Evolutionary conservation across 2,797 vertebrate species (phyloP).

Genomic region (Sebastes trivittatus): DNA sequence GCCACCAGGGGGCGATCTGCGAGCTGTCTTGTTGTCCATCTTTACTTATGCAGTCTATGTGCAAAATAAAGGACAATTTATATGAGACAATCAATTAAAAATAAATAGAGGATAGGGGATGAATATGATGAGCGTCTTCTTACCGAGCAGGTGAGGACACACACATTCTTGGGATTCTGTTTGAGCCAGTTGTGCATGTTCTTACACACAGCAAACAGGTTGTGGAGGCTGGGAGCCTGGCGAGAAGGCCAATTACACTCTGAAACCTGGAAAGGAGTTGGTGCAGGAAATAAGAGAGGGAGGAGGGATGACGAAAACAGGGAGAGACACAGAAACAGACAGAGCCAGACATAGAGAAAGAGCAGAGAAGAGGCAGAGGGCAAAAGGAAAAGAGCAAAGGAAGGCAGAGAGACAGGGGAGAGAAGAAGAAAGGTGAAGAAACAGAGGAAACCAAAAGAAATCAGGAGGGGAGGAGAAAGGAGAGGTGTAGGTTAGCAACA

Average conservation of each 20-base stretch:
- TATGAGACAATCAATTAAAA: not conserved
- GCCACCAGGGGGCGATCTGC: too few relatives aligned
- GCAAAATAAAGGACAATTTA: not conserved
- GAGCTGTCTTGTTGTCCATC: too few relatives aligned
- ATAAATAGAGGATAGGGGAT: not conserved
- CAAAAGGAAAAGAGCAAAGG: not conserved
- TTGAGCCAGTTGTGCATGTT: slow-evolving; percentile 99
- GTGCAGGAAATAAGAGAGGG: not conserved
- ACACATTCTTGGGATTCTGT: slow-evolving; percentile 99
- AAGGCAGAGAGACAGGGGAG: not conserved
- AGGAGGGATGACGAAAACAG: not conserved
- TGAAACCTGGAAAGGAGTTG: slow-evolving; percentile 86
- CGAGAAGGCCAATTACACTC: slow-evolving; percentile 97
- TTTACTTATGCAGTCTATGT: too few relatives aligned
- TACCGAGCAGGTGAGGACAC: slow-evolving; percentile 99
- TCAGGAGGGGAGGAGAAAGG: not conserved
- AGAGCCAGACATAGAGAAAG: not conserved
- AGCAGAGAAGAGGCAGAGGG: not conserved
- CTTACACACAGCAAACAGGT: slow-evolving; percentile 98
- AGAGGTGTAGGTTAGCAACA: slow-evolving; percentile 31
- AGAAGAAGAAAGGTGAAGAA: not conserved
- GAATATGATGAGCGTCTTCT: slow-evolving; percentile 58
- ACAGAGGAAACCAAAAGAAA: not conserved
- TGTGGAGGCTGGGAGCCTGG: slow-evolving; percentile 97
- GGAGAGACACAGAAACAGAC: not conserved